Base-by-base conservation (phyloP, 2,113 vertebrate genomes). In the Climacteris rufus region DNA sequence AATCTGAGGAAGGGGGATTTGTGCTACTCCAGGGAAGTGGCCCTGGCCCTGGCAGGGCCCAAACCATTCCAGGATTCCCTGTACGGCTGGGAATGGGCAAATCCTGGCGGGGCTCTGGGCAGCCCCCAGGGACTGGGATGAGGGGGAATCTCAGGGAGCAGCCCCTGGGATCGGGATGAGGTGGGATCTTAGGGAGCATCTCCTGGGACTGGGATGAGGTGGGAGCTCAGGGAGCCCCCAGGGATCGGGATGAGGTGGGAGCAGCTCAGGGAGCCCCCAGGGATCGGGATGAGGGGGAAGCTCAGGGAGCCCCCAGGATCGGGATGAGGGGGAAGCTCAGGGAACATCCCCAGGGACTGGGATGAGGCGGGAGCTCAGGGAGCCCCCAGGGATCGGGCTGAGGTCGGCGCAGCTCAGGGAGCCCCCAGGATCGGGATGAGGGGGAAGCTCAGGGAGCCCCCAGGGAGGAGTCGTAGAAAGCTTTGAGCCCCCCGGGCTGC, bases 401-500 rank as follows among this genome's bases (percentile, higher is more conserved):
- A 12, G 30, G 30, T 49, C 31, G n/a, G n/a, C n/a, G 30, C 19
- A 33, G 22, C 10, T 45, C 40, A 45, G 40, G 63, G 40, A 44
- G 15, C 50, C 27, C 27, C 50, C 28, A 77, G 25, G 33, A 27
- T 13, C 1, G 1, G 57, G 64, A 9, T 0, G 9, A 33, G 66
- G 69, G 2, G 44, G n/a, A 31, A 22, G 9, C 37, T 40, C 52
- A 91, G 9, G 68, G 57, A 6, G 60, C 13, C 4, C 54, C 79
- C 79, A 98, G 86, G 6, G 98, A 98, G 21, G 98, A 97, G 0
- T 98, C 98, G 16, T 98, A 98, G 94, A 98, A 98, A 5, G 97
- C 83, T 23, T 22, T 70, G 53, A 94, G 8, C 11, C 94, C 61
- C 0, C 0, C 18, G 7, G 16, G 45, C 75, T 92, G 11, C 18